A percentile compares a stretch with the other conserved stretches of the same genome.
phyloP scores from a whole-genome alignment of 1,140 invertebrate species.

The Whitmania pigra region DNA sequence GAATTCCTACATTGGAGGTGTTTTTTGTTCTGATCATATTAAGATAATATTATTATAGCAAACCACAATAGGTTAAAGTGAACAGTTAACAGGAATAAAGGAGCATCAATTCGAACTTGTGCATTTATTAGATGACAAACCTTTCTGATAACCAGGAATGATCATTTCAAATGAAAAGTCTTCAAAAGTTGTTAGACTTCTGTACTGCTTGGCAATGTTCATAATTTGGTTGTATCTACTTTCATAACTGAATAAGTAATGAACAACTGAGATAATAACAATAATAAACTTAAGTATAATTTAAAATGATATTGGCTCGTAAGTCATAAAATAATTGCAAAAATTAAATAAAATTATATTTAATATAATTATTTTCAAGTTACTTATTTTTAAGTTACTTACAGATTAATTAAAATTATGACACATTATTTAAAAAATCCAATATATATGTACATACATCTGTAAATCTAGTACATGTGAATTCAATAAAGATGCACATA shows the following conservation, averaged over 20 bases:
- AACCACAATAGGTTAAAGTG: too few relatives aligned
- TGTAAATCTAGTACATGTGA: neutral
- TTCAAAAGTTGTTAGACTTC: slow-evolving; percentile 14
- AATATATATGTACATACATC: neutral
- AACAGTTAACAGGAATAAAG: too few relatives aligned
- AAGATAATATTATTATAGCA: too few relatives aligned
- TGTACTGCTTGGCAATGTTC: slow-evolving; percentile 3
- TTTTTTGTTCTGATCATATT: too few relatives aligned
- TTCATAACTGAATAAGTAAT: slow-evolving; percentile 6
- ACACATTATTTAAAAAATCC: neutral
- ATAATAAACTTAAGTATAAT: neutral
- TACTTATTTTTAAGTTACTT: too few relatives aligned
- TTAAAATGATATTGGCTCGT: neutral
- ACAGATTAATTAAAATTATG: neutral
- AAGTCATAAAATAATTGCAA: neutral
- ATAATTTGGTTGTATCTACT: neutral
- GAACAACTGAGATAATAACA: neutral
- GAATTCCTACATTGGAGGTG: too few relatives aligned
- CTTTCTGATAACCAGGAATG: neutral
- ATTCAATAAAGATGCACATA: neutral
- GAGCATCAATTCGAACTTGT: too few relatives aligned
- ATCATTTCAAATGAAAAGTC: slow-evolving; percentile 11
- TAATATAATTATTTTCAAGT: too few relatives aligned
- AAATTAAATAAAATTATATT: neutral
- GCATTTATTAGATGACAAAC: neutral